Percentiles rank a stretch among this genome's conserved stretches.
Evolutionary conservation across 2,113 vertebrate species (phyloP).

Genomic region (Thoracochromis brauschi): DNA sequence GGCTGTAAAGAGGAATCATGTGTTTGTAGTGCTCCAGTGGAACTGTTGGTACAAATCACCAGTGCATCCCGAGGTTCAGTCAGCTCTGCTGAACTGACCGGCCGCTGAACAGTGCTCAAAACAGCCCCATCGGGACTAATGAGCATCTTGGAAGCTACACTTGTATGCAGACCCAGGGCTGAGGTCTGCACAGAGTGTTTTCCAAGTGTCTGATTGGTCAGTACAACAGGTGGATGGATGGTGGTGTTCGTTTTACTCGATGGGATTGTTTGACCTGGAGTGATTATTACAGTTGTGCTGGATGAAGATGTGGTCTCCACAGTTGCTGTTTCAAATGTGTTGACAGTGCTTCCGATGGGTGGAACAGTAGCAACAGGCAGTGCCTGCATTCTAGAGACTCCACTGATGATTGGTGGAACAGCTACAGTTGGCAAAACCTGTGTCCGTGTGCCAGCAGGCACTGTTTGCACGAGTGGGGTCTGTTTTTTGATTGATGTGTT

Average conservation of each 20-base stretch:
- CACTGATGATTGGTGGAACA: constrained; percentile 71
- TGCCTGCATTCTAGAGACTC: constrained; percentile 63
- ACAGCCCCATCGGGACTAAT: constrained; percentile 86
- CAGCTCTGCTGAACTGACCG: constrained; percentile 47
- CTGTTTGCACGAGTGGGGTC: background rate
- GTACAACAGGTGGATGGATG: constrained; percentile 7
- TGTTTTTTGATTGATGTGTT: constrained; percentile 33
- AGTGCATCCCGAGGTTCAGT: constrained; percentile 68
- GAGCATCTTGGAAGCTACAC: constrained; percentile 77
- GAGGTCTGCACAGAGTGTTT: constrained; percentile 42
- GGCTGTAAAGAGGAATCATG: constrained; percentile 47
- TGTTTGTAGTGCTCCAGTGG: constrained; percentile 67
- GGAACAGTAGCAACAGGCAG: constrained; percentile 74
- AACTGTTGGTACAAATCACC: constrained; percentile 65
- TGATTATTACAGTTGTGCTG: constrained; percentile 31
- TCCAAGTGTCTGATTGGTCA: constrained; percentile 23
- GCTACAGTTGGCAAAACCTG: constrained; percentile 70
- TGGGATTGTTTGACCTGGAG: constrained; percentile 39
- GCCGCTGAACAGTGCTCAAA: constrained; percentile 79
- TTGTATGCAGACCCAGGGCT: constrained; percentile 65
- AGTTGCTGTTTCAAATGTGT: constrained; percentile 58
- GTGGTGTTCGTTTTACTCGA: constrained; percentile 13
- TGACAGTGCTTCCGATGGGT: constrained; percentile 63
- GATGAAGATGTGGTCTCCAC: constrained; percentile 35
- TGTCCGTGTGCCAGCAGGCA: constrained; percentile 27